Percentiles rank a stretch among this genome's conserved stretches.
Evolutionary conservation across 2,888 invertebrate species (phyloP).

Genomic region (Drosophila merina): DNA sequence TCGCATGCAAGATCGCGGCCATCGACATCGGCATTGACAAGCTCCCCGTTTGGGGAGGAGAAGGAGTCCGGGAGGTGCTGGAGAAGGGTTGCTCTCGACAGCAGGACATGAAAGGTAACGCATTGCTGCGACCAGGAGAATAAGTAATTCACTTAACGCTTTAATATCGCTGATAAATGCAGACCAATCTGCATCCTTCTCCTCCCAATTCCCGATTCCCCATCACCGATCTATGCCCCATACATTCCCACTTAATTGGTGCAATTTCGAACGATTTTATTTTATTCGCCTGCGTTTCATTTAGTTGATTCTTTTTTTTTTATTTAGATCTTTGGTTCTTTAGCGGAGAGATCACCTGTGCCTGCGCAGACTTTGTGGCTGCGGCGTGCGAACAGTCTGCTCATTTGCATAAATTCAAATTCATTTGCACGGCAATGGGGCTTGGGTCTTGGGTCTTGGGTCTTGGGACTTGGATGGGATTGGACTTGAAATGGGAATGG

Average conservation of each 20-base stretch:
- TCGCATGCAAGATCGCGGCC: constrained; percentile 78
- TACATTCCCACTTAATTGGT: constrained; percentile 77
- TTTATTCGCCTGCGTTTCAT: constrained; percentile 65
- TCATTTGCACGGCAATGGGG: constrained; percentile 28
- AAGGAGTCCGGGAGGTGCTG: neutral
- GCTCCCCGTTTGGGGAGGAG: neutral
- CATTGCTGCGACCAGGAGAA: constrained; percentile 64
- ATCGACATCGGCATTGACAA: constrained; percentile 51
- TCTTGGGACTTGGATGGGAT: neutral
- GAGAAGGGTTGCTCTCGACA: constrained; percentile 39
- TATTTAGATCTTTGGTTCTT: constrained; percentile 4
- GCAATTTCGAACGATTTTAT: constrained; percentile 77
- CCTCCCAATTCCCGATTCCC: neutral
- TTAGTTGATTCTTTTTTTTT: constrained; percentile 10
- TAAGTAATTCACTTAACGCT: constrained; percentile 82
- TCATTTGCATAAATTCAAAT: constrained; percentile 66
- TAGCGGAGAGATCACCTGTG: constrained; percentile 34
- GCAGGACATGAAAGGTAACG: constrained; percentile 80
- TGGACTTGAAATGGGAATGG: neutral
- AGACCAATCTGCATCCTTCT: constrained; percentile 44
- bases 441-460: neutral
- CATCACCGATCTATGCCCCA: constrained; percentile 8
- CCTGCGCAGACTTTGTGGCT: constrained; percentile 72
- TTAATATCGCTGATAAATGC: constrained; percentile 81
- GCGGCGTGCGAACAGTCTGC: constrained; percentile 67